Conservation (phyloP, 2,797 vertebrate genomes). For the Mastacembelus armatus region DNA sequence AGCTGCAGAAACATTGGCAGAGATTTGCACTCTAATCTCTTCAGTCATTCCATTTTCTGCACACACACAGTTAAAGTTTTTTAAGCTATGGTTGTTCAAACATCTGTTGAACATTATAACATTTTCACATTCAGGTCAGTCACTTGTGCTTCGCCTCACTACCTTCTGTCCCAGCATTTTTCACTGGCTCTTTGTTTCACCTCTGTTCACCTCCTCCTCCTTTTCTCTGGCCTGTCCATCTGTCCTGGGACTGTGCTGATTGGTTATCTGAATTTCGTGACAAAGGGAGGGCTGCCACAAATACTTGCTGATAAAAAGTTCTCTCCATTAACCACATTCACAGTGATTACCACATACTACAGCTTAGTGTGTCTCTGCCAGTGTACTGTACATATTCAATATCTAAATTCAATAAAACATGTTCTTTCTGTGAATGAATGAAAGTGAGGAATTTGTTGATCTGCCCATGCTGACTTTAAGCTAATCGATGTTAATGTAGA, state of each 20-base stretch:
- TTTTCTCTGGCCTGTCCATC: conserved; percentile 52
- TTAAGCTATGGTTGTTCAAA: conserved; percentile 22
- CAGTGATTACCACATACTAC: no score
- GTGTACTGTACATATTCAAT: not conserved
- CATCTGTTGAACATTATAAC: conserved; percentile 57
- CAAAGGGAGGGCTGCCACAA: conserved; percentile 33
- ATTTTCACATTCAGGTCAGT: conserved; percentile 38
- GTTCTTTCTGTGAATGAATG: not conserved
- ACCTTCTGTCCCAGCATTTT: conserved; percentile 17
- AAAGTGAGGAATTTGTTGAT: not conserved
- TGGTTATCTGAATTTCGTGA: conserved; percentile 36
- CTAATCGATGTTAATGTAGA: not conserved
- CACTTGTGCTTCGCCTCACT: conserved; percentile 29
- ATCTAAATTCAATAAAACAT: not conserved
- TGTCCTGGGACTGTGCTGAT: conserved; percentile 48
- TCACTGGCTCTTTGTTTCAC: conserved; percentile 30
- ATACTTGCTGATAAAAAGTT: conserved; percentile 18
- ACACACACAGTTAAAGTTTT: conserved; percentile 20
- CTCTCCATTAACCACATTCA: not conserved
- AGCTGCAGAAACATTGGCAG: not conserved
- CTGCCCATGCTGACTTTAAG: not conserved
- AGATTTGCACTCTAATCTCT: conserved; percentile 10
- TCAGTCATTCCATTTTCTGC: not conserved
- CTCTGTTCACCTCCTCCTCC: conserved; percentile 33
- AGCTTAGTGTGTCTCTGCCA: not conserved